Evolutionary conservation across 2,888 invertebrate species (phyloP).

Genomic region (Lepidochrysops patricia): DNA sequence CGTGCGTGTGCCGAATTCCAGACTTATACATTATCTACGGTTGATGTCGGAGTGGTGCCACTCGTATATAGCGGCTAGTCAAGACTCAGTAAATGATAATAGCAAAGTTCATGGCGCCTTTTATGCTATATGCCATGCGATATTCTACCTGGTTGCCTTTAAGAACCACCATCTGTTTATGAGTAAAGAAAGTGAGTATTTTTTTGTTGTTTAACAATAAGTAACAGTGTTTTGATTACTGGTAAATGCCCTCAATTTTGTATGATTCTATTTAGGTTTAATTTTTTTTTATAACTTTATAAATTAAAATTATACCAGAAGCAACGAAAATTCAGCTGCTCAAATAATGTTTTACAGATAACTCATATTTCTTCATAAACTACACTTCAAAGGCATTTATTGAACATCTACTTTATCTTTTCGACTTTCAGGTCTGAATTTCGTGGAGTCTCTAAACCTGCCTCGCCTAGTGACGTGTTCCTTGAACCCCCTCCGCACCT

Average conservation of each 20-base stretch:
- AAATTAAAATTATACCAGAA: no score
- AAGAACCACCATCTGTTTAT: conserved; percentile 88
- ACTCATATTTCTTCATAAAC: no score
- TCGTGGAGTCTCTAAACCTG: conserved; percentile 87
- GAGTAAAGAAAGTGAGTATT: conserved; percentile 81
- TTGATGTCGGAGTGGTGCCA: conserved; percentile 90
- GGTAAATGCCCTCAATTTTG: no score
- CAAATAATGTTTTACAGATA: no score
- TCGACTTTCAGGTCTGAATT: conserved; percentile 79
- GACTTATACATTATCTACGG: conserved; percentile 49
- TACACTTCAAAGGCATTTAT: no score
- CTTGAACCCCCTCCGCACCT: conserved; percentile 91
- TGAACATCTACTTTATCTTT: background rate
- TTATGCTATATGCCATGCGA: conserved; percentile 92
- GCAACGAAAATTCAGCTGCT: no score
- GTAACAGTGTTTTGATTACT: no score
- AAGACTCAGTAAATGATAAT: conserved; percentile 64
- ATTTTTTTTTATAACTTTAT: no score
- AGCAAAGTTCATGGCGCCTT: conserved; percentile 87
- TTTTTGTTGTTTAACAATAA: background rate
- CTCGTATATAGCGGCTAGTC: conserved; percentile 80
- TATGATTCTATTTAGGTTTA: no score
- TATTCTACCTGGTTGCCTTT: conserved; percentile 94
- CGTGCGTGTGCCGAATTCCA: conserved; percentile 51
- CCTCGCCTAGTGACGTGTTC: conserved; percentile 88